Percentiles rank a stretch among this genome's conserved stretches.
Evolutionary conservation across 2,888 invertebrate species (phyloP).

Genomic region (Monopis laevigella): DNA sequence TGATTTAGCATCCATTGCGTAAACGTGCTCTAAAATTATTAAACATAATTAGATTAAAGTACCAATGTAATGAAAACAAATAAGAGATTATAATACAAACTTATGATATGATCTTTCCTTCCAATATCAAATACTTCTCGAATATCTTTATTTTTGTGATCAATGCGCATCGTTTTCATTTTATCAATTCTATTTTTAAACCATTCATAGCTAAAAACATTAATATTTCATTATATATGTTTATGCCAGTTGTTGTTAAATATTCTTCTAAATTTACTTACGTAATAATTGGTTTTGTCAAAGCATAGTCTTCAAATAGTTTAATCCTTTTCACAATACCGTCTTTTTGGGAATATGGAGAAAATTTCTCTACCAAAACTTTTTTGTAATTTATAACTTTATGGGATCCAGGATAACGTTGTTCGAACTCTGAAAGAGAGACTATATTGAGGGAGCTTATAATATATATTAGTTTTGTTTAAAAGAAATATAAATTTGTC

Average conservation of each 20-base stretch:
- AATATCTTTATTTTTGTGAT: slow-evolving; percentile 56
- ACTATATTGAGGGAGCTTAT: too few species aligned
- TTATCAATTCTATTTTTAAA: slow-evolving; percentile 74
- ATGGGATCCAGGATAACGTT: slow-evolving; percentile 78
- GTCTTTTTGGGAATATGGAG: slow-evolving; percentile 78
- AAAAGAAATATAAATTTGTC: too few species aligned
- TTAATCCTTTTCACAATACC: slow-evolving; percentile 75
- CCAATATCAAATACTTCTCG: slow-evolving; percentile 73
- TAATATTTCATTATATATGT: not conserved
- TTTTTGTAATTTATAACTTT: slow-evolving; percentile 77
- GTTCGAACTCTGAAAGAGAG: slow-evolving; percentile 62
- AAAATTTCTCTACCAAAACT: slow-evolving; percentile 78
- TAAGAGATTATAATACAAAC: slow-evolving; percentile 42
- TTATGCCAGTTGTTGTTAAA: not conserved
- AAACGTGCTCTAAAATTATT: slow-evolving; percentile 44
- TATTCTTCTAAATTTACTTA: slow-evolving; percentile 1
- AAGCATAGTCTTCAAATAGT: slow-evolving; percentile 69
- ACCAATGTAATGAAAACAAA: not conserved
- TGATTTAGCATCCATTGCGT: slow-evolving; percentile 38
- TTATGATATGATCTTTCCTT: slow-evolving; percentile 73
- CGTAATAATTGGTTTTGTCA: slow-evolving; percentile 31
- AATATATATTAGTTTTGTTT: too few species aligned
- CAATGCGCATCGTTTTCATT: slow-evolving; percentile 61
- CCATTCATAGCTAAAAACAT: slow-evolving; percentile 62
- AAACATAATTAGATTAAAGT: too few species aligned